Evolutionary conservation across 2,888 invertebrate species (phyloP), one percentile per base, ranked within the genome.

Genomic region (Ormyrus thymus): DNA sequence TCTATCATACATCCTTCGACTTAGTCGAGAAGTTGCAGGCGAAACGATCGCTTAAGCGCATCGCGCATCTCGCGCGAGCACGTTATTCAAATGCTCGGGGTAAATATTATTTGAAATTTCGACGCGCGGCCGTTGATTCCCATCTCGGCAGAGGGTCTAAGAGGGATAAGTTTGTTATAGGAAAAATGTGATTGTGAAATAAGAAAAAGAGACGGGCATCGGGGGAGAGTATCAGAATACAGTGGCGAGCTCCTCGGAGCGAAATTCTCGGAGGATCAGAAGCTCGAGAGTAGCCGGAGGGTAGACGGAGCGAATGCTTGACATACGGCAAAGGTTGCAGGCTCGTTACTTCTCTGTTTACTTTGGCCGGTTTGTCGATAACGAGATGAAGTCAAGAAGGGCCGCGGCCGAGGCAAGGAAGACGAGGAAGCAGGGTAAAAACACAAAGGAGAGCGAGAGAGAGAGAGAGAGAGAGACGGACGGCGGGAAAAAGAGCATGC

Each of bases 331-430:
- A 81, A 83, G 82, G 53, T 68, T 68, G 65, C 79, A 76, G 80
- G 80, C 84, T 86, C 84, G 85, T 85, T 86, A 86, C 82, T 79
- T 83, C 80, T 80, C 80, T 82, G 84, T 84, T 84, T 82, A 82
- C 82, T 56, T 80, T 81, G 81, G 76, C 80, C 79, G 76, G 75
- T 72, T 70, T 77, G 79, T 73, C 84, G 83, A 84, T 86, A 86
- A 86, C 85, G 82, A 84, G 84, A 84, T 82, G 81, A 80, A 76
- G 80, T 65, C 77, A 59, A 76, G 74, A 55, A 59, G 56, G 62
- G 53, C 8, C 7, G 48, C 51, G 8, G 8, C 0, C 50, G 56
- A 4, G 64, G 9, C 1, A 50, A 50, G 45, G 53, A 61, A 61
- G 8, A 61, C 29, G 29, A 29, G 29, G 29, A 29, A 29, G 29